Evolutionary conservation across 35 echinoderm and acorn worm genomes (phyloP), one percentile per base, ranked within the genome.

Genomic region (Heliocidaris erythrogramma): DNA sequence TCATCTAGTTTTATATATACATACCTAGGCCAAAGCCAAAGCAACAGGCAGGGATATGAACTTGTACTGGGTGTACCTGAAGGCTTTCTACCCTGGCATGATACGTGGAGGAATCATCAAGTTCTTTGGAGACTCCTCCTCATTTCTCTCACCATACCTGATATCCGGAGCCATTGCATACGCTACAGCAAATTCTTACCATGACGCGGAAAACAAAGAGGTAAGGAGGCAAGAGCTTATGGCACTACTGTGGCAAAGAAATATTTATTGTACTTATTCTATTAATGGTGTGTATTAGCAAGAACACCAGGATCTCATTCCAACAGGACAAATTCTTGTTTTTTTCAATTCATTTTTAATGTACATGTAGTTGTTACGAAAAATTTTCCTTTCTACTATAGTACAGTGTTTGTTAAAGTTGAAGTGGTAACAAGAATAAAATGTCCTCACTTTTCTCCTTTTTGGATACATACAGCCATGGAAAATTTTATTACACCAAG

Each of bases 121-220:
- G 88, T 99, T 99, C 48, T 95, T 95, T 90, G 98, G 97, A 7
- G 98, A 99, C 56, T 59, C 96, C 13, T 94, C 96, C 7, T 94
- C 94, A 7, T 99, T 99, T 96, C 93, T 99, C 12, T 93, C 96
- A 5, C 98, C 98, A 49, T 78, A 97, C 9, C 94, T 96, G 4
- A 92, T 98, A 32, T 92, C 94, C 48, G 95, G 88, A 14, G 94
- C 95, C 12, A 95, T 98, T 56, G 69, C 48, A 11, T 98, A 96
- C 85, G 97, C 93, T 24, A 97, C 95, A 2, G 86, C 49, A 21
- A 5, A 84, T n/a, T 87, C 35, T 48, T 84, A 93, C 48, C 31
- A 0, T 5, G 94, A n/a, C 5, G n/a, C 12, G 2, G n/a, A 32
- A 27, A 48, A 31, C 18, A 49, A 85, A 30, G 93, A 94, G 24